Percentiles rank a stretch among this genome's conserved stretches.
phyloP scores from a whole-genome alignment of 2,888 invertebrate genomes.

The Gari tellinella region DNA sequence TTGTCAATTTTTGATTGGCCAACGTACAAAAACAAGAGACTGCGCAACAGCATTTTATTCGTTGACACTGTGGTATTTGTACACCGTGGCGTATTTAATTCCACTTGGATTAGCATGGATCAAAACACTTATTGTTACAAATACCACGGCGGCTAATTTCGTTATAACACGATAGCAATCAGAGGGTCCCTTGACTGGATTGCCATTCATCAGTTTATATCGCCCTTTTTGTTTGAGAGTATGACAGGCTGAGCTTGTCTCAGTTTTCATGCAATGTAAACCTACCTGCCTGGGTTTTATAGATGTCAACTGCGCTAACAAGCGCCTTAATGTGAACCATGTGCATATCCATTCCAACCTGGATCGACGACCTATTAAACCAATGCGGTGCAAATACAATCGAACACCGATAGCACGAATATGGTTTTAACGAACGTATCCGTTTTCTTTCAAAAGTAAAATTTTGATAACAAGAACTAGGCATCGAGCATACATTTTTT shows the following conservation, averaged over 20 bases:
- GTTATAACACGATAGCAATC: constrained; percentile 18
- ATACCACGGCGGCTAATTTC: constrained; percentile 25
- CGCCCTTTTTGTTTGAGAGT: constrained; percentile 25
- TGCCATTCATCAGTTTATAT: constrained; percentile 23
- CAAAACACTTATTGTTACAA: constrained; percentile 50
- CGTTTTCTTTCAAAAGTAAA: too few relatives aligned
- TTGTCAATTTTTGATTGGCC: constrained; percentile 49
- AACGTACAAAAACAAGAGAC: constrained; percentile 56
- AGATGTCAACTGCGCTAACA: constrained; percentile 42
- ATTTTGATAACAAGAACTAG: too few relatives aligned
- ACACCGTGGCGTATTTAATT: constrained; percentile 3
- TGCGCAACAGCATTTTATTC: constrained; percentile 34
- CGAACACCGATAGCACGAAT: too few relatives aligned
- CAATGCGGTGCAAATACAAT: constrained; percentile 8
- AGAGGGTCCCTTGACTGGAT: constrained; percentile 20
- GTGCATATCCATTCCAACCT: not conserved
- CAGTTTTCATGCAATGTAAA: constrained; percentile 42
- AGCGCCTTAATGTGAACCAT: constrained; percentile 1
- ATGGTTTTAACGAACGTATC: too few relatives aligned
- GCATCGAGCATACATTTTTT: too few relatives aligned
- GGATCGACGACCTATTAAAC: not conserved
- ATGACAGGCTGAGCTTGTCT: constrained; percentile 47
- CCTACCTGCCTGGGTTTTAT: constrained; percentile 18
- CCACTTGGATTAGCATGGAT: constrained; percentile 31
- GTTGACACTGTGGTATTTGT: constrained; percentile 7